These are phyloP conservation scores for Mergus octosetaceus DNA, from an alignment of 2,797 vertebrate species.

Conservation along the genomic window DNA sequence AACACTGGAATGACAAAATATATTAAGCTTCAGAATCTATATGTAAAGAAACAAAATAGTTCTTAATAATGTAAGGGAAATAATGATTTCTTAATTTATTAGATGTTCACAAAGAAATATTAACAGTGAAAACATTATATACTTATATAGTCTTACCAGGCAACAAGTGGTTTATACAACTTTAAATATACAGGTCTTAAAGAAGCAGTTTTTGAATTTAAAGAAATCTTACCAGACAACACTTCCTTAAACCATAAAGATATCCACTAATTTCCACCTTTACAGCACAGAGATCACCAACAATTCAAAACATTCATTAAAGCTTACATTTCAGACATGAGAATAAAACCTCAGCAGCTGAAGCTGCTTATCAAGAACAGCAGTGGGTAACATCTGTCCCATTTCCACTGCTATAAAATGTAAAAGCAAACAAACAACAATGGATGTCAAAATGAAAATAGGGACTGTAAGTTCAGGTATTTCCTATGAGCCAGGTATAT, in stretches of 20 bases:
- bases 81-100: neutral
- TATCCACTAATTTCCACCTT: neutral
- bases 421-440: neutral
- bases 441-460: neutral
- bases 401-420: neutral
- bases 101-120: neutral
- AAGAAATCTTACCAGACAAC: neutral
- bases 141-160: neutral
- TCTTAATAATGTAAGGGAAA: neutral
- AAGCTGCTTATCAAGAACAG: constrained; percentile 13
- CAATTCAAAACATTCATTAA: neutral
- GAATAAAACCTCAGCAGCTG: neutral
- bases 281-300: neutral
- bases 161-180: neutral
- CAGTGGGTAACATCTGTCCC: neutral
- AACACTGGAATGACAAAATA: neutral
- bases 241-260: neutral
- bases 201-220: neutral
- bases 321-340: neutral
- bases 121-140: neutral
- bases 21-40: neutral
- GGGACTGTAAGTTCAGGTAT: neutral
- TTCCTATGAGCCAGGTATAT: neutral
- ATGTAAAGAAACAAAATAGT: neutral
- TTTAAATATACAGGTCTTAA: neutral